A percentile compares a stretch with the other conserved stretches of the same genome.
Conservation (phyloP, 2,113 vertebrate species). For the Tachysurus fulvidraco region DNA sequence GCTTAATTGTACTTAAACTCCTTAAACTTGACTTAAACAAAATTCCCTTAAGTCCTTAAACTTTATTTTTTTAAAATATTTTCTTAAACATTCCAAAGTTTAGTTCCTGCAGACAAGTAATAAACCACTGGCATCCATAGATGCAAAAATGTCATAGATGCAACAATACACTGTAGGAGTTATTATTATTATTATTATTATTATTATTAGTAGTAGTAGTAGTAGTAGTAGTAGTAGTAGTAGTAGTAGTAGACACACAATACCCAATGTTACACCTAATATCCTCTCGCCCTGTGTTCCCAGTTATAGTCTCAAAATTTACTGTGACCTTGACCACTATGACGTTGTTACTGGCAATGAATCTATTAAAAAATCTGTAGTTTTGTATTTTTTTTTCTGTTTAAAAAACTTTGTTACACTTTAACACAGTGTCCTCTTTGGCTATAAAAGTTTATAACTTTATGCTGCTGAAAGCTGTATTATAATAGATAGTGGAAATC, state of each 20-base stretch:
- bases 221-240: background rate
- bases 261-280: background rate
- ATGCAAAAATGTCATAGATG: background rate
- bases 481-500: background rate
- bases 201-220: background rate
- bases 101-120: background rate
- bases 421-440: background rate
- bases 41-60: background rate
- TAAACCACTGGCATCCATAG: background rate
- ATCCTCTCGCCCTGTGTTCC: background rate
- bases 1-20: background rate
- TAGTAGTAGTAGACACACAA: background rate
- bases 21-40: background rate
- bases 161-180: background rate
- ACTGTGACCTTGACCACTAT: background rate
- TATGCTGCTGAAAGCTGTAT: background rate
- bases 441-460: background rate
- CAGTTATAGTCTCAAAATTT: background rate
- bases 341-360: background rate
- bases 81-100: background rate
- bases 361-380: background rate
- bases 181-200: background rate
- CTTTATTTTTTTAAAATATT: background rate
- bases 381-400: background rate
- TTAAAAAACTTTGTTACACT: background rate